These are phyloP conservation scores for Aphis craccivora DNA, from an alignment of 1,140 invertebrate species.

Conservation along the genomic window DNA sequence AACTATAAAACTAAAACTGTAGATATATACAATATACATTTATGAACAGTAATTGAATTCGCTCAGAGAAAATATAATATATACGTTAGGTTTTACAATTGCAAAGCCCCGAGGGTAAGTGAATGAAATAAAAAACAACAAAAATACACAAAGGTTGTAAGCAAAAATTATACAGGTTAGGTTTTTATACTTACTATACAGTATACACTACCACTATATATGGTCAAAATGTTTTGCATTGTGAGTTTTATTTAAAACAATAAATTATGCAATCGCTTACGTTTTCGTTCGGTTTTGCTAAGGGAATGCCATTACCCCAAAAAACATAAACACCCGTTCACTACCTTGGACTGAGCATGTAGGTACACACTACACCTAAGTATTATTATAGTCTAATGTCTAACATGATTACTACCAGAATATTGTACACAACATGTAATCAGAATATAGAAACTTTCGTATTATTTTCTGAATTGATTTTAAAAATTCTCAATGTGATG, in stretches of 20 bases:
- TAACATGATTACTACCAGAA: neutral
- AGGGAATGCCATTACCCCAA: neutral
- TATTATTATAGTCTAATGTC: neutral
- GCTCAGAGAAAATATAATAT: neutral
- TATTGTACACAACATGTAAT: neutral
- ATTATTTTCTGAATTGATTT: too few species aligned
- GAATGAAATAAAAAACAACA: neutral
- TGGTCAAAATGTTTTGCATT: constrained; percentile 28
- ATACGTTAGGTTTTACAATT: neutral
- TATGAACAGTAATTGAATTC: neutral
- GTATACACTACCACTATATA: neutral
- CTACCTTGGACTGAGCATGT: neutral
- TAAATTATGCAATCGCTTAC: constrained; percentile 24
- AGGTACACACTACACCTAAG: neutral
- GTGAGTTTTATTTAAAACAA: neutral
- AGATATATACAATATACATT: neutral
- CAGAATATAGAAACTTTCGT: too few species aligned
- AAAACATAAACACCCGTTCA: neutral
- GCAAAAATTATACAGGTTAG: constrained; percentile 15
- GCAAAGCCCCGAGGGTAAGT: neutral
- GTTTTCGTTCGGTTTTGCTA: neutral
- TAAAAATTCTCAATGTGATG: neutral
- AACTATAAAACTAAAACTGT: neutral
- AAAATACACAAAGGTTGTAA: constrained; percentile 22
- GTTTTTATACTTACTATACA: neutral